Evolutionary conservation across 2,797 vertebrate species (phyloP), one percentile per base, ranked within the genome.

Genomic region (Cyclopterus lumpus): DNA sequence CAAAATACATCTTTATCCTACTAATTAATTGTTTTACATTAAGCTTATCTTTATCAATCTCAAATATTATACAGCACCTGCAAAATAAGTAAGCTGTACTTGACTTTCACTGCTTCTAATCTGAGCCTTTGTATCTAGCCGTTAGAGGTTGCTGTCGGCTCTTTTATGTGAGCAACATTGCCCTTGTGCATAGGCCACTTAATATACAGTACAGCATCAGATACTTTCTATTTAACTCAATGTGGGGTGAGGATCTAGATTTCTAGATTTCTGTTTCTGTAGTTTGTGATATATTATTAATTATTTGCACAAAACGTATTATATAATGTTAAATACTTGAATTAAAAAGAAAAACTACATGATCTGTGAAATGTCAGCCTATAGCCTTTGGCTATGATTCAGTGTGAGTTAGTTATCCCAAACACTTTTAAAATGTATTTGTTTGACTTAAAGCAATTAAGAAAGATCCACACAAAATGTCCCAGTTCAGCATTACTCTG

Each of bases 101-200:
- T 2, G 14, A 42, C 28, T 54, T 18, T 49, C 4, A 24, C 36
- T 40, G 8, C 36, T 26, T 22, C 6, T 51, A 2, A 58, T 53
- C 8, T 44, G 40, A 51, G 11, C 67, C 11, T 26, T 36, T 62
- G 30, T 7, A 24, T 36, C 3, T 8, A 1, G 22, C 82, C 90
- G 87, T 76, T 59, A 80, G 91, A 74, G 80, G 87, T 76, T 4
- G 67, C 14, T 86, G 58, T 70, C 76, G 46, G 5, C 24, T 69
- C 3, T 53, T 9, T 28, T 20, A 24, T 54, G 34, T 62, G 60
- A 54, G 28, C 48, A 60, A 9, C 0, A 3, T 18, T 62, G 40
- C 38, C 60, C 6, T 15, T 36, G 53, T 14, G 12, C 16, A 53
- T 1, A 53, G 6, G 4, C 26, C 36, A 72, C 7, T 51, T 63